These are phyloP conservation scores for Ornithorhynchus anatinus DNA, from an alignment of 2,113 vertebrate genomes.

Conservation along the genomic window DNA sequence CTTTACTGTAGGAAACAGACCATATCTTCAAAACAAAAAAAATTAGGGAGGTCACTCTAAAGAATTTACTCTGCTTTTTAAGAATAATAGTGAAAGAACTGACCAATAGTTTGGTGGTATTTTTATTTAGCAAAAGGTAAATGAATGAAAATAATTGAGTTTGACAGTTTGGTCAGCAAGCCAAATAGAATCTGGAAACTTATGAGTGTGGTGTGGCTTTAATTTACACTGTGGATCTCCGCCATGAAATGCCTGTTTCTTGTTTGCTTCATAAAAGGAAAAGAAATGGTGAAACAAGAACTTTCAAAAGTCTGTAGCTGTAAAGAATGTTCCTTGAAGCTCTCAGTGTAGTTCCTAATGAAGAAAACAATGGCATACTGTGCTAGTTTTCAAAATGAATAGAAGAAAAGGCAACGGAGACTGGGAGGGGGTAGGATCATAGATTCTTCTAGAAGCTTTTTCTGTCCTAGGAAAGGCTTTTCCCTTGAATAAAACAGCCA, in stretches of 20 bases:
- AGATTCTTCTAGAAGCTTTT: too few relatives aligned
- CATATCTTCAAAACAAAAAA: neutral
- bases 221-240: slow-evolving; percentile 28
- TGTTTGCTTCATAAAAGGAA: slow-evolving; percentile 42
- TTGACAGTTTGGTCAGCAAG: slow-evolving; percentile 33
- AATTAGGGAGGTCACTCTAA: neutral
- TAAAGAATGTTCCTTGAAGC: slow-evolving; percentile 21
- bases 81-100: slow-evolving; percentile 18
- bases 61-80: slow-evolving; percentile 25
- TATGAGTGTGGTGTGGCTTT: slow-evolving; percentile 15
- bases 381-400: neutral
- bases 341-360: slow-evolving; percentile 20
- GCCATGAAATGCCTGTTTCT: neutral
- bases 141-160: slow-evolving; percentile 24
- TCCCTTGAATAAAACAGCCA: neutral
- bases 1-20: slow-evolving; percentile 15
- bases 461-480: neutral
- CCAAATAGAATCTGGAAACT: slow-evolving; percentile 31
- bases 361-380: slow-evolving; percentile 32
- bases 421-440: neutral
- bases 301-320: slow-evolving; percentile 8
- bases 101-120: neutral
- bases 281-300: slow-evolving; percentile 15
- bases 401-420: neutral
- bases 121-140: slow-evolving; percentile 33